Evolutionary conservation across 2,797 vertebrate species (phyloP).

Genomic region (Hydrolagus colliei): DNA sequence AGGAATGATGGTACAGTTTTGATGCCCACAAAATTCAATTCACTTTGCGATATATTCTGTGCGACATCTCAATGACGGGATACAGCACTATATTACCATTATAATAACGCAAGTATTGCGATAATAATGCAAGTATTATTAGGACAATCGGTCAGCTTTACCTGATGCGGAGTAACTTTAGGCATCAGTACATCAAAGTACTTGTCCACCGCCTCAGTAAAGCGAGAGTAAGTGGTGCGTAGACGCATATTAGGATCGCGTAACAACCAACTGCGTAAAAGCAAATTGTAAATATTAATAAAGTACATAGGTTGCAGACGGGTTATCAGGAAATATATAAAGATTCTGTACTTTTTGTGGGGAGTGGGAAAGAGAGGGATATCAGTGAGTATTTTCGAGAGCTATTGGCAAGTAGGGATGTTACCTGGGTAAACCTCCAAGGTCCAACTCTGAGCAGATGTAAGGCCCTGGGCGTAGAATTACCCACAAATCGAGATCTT

Average conservation of each 20-base stretch:
- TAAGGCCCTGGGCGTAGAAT: slow-evolving; percentile 83
- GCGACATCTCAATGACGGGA: no score
- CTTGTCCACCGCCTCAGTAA: slow-evolving; percentile 67
- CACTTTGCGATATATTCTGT: no score
- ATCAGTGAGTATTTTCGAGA: no score
- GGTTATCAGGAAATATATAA: no score
- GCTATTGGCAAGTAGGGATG: not conserved
- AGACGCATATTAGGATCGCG: slow-evolving; percentile 67
- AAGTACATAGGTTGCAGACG: no score
- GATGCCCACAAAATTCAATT: no score
- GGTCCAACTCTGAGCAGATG: slow-evolving; percentile 63
- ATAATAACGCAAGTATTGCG: not conserved
- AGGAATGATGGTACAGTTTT: no score
- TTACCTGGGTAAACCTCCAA: slow-evolving; percentile 82
- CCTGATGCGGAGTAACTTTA: slow-evolving; percentile 74
- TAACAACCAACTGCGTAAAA: slow-evolving; percentile 72
- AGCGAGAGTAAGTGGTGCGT: slow-evolving; percentile 71
- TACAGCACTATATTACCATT: no score
- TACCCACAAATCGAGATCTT: slow-evolving; percentile 80
- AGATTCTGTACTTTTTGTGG: no score
- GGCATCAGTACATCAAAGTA: slow-evolving; percentile 79
- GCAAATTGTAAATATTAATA: not conserved
- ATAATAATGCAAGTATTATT: not conserved
- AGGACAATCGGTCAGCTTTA: slow-evolving; percentile 39
- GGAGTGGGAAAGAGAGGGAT: no score